Evolutionary conservation across 2,888 invertebrate species (phyloP).

Genomic region (Gymnoscelis rufifasciata): DNA sequence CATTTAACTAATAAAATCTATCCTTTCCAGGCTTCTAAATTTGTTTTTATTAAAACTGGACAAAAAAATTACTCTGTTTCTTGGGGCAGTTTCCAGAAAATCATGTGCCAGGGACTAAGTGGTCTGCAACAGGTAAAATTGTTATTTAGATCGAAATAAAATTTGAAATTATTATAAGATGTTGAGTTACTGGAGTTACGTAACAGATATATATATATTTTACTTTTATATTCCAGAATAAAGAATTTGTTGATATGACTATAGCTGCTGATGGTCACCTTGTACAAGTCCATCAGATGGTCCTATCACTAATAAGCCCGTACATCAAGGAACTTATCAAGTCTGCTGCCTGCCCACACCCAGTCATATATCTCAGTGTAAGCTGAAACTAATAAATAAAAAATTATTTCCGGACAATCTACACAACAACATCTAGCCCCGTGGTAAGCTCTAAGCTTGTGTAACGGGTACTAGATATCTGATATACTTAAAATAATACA

Average conservation of each 20-base stretch:
- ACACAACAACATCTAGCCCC: no score
- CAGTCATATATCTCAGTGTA: slow-evolving; percentile 70
- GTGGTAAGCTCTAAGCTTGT: no score
- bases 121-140: slow-evolving; percentile 58
- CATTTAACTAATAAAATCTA: no score
- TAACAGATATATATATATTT: neutral
- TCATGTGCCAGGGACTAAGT: slow-evolving; percentile 52
- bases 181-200: no score
- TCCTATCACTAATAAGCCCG: slow-evolving; percentile 65
- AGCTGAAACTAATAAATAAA: slow-evolving; percentile 28
- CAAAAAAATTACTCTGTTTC: slow-evolving; percentile 43
- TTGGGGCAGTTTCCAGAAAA: slow-evolving; percentile 52
- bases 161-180: no score
- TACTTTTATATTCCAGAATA: slow-evolving; percentile 43
- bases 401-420: no score
- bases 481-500: no score
- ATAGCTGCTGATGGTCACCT: slow-evolving; percentile 67
- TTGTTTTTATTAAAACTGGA: slow-evolving; percentile 27
- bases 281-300: slow-evolving; percentile 68
- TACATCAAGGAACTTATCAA: slow-evolving; percentile 63
- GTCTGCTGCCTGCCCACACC: slow-evolving; percentile 60
- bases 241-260: slow-evolving; percentile 72
- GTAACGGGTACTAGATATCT: no score
- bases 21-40: neutral
- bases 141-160: no score